Base-by-base conservation (phyloP, 2,888 invertebrate genomes). In the Idaea biselata region DNA sequence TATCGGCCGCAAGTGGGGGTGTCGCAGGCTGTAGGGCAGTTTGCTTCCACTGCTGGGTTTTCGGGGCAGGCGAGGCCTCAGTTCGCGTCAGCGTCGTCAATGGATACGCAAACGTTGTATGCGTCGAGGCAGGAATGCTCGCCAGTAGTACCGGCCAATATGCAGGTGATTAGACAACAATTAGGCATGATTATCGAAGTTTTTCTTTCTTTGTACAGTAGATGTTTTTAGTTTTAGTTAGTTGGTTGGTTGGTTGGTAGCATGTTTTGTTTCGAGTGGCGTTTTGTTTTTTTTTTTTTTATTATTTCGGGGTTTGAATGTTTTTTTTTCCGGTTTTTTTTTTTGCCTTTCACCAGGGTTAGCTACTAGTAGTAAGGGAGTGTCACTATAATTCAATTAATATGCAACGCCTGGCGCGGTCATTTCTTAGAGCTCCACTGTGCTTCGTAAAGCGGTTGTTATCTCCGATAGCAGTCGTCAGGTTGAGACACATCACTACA, bases 121-220 rank as follows among this genome's bases (percentile, higher is more conserved):
- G 83, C 83, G 68, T 77, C 86, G 66, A 73, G 85, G 7, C 86
- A 83, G 60, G 88, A 88, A 63, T 83, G 86, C 67, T 79, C 83
- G 65, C 69, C 83, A 31, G 74, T 76, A 58, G 72, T 75, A 44
- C 75, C 72, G 61, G 64, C 72, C 65, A 73, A 73, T 71, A 75
- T 79, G 54, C 84, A 84, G 84, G 84, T 84, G 81, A 83, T 44
- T 44, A 44, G 44, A 7, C 7, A 44, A 65, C 80, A 58, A 63
- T 57, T 32, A 63, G 67, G 64, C 63, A 64, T 62, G 60, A 31
- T 55, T n/a, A 17, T 16, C 55, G 17, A 53, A 18, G 25, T 58
- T 56, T 56, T 55, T 58, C 33, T 59, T 17, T 61, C 65, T 31
- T 61, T 63, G 56, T 55, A 62, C 58, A 65, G 63, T 67, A 57